These are phyloP conservation scores for Cryptocheilus praepositus DNA, from an alignment of 2,888 invertebrate genomes.

Conservation along the genomic window DNA sequence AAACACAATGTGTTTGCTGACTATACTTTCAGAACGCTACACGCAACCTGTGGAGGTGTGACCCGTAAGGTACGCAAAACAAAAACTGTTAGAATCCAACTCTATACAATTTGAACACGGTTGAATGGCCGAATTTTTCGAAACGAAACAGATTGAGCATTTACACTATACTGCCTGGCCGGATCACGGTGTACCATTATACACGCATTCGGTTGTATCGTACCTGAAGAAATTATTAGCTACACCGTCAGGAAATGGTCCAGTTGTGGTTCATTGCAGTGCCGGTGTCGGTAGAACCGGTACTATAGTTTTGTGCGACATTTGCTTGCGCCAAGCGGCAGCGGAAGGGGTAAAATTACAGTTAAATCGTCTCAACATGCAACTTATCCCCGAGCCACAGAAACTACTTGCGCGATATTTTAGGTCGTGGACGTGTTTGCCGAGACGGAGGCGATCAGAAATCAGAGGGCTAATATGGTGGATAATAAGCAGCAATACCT, in stretches of 20 bases:
- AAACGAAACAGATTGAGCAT: conserved; percentile 69
- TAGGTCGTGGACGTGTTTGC: conserved; percentile 59
- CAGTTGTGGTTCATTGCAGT: conserved; percentile 78
- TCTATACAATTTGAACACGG: background rate
- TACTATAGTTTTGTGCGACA: conserved; percentile 79
- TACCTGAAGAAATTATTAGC: conserved; percentile 71
- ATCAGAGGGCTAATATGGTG: conserved; percentile 64
- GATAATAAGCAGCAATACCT: conserved; percentile 74
- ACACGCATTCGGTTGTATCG: conserved; percentile 69
- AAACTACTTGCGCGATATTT: background rate
- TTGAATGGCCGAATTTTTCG: background rate
- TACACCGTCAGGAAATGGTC: conserved; percentile 68
- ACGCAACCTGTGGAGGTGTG: conserved; percentile 55
- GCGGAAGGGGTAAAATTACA: conserved; percentile 63
- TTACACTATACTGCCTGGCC: conserved; percentile 77
- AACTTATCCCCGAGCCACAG: background rate
- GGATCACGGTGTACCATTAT: conserved; percentile 76
- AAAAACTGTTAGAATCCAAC: background rate
- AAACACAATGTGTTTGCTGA: conserved; percentile 69
- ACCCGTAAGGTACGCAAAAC: conserved; percentile 61
- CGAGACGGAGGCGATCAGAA: conserved; percentile 51
- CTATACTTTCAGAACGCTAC: conserved; percentile 69
- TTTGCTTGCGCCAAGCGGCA: conserved; percentile 76
- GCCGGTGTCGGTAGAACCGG: conserved; percentile 81
- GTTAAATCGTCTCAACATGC: background rate